Evolutionary conservation across 1,140 invertebrate species (phyloP).

Genomic region (Wiebesia pumilae): DNA sequence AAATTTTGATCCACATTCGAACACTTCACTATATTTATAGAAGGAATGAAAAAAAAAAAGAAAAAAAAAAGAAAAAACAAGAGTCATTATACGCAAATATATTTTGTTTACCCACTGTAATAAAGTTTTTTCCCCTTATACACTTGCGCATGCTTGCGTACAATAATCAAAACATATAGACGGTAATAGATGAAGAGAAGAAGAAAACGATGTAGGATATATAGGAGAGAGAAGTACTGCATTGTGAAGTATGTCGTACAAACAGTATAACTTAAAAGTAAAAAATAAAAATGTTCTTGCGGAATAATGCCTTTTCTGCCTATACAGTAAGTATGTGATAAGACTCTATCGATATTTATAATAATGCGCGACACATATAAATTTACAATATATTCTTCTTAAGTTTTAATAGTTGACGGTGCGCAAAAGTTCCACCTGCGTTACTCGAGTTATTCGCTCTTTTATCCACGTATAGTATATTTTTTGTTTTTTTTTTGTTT

Average conservation of each 20-base stretch:
- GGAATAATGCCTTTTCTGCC: constrained; percentile 70
- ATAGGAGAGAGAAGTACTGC: constrained; percentile 34
- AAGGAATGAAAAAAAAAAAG: too few species aligned
- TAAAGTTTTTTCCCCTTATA: constrained; percentile 10
- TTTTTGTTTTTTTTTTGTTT: background rate
- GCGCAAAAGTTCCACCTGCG: constrained; percentile 59
- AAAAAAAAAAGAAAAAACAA: too few species aligned
- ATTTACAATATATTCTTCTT: constrained; percentile 62
- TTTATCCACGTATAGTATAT: background rate
- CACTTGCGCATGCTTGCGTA: constrained; percentile 10
- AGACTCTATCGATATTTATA: constrained; percentile 66
- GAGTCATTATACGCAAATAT: constrained; percentile 10
- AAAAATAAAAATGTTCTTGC: constrained; percentile 61
- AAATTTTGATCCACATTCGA: constrained; percentile 28
- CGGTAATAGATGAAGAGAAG: constrained; percentile 4
- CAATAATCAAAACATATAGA: constrained; percentile 24
- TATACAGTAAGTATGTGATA: constrained; percentile 68
- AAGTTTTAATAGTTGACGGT: constrained; percentile 69
- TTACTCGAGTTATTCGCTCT: background rate
- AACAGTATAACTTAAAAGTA: constrained; percentile 47
- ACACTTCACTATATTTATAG: constrained; percentile 25
- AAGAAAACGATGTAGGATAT: background rate
- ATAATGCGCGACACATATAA: constrained; percentile 65
- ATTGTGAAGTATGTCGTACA: constrained; percentile 33
- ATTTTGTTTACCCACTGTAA: constrained; percentile 31